Conservation (phyloP, 2,797 vertebrate species). For the Acomys russatus region DNA sequence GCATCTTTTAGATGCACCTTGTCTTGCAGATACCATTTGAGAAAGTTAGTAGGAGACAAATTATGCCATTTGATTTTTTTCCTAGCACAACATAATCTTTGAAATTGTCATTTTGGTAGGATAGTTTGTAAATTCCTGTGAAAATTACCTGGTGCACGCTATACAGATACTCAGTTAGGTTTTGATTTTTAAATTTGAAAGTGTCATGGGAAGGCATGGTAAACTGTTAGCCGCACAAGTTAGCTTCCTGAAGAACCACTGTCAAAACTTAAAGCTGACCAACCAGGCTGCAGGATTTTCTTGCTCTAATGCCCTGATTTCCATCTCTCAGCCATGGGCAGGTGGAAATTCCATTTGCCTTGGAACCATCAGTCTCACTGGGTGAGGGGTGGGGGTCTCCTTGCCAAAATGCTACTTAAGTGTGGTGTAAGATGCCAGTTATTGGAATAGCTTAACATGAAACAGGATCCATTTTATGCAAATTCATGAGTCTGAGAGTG, state of each 20-base stretch:
- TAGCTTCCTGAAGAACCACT: conserved; percentile 46
- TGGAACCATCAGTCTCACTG: conserved; percentile 57
- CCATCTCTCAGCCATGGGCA: not conserved
- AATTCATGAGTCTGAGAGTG: conserved; percentile 31
- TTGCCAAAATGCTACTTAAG: conserved; percentile 47
- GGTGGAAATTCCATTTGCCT: conserved; percentile 64
- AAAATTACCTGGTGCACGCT: conserved; percentile 68
- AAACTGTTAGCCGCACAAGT: conserved; percentile 65
- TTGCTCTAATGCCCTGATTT: conserved; percentile 38
- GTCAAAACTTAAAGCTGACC: conserved; percentile 51
- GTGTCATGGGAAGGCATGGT: not conserved
- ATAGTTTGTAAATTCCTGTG: conserved; percentile 68
- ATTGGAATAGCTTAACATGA: not conserved
- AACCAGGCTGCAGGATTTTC: not conserved
- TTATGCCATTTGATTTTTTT: conserved; percentile 77
- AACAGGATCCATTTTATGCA: conserved; percentile 48
- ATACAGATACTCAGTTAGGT: conserved; percentile 56
- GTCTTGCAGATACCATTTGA: conserved; percentile 70
- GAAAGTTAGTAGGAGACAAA: conserved; percentile 61
- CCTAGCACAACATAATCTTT: conserved; percentile 65
- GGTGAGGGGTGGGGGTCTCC: not conserved
- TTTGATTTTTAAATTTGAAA: conserved; percentile 76
- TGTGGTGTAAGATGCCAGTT: conserved; percentile 47
- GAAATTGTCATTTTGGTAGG: conserved; percentile 62
- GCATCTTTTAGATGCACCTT: conserved; percentile 69